Conservation (phyloP, 2,888 invertebrate species). For the Tetragonula carbonaria region DNA sequence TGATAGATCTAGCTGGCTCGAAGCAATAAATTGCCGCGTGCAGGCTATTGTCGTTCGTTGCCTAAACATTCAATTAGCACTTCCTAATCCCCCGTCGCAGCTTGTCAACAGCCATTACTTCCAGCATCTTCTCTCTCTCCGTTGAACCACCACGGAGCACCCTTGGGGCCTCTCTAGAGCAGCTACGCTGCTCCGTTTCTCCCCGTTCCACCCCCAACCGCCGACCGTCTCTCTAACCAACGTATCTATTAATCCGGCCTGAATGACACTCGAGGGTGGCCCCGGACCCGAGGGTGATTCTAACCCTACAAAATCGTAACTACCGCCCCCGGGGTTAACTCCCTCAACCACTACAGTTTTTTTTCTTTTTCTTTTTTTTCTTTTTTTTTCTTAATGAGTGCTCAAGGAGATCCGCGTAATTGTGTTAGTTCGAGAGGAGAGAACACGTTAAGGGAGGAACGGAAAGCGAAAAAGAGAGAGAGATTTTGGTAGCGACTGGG, state of each 20-base stretch:
- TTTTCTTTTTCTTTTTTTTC: constrained; percentile 62
- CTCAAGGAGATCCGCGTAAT: constrained; percentile 78
- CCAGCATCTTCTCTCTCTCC: constrained; percentile 81
- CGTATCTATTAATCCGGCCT: constrained; percentile 82
- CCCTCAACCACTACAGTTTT: constrained; percentile 72
- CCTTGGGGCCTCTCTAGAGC: constrained; percentile 55
- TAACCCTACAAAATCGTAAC: constrained; percentile 80
- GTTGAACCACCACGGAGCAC: constrained; percentile 62
- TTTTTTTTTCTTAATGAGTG: constrained; percentile 77
- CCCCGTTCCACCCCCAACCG: constrained; percentile 32
- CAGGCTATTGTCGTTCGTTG: constrained; percentile 56
- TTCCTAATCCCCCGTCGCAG: constrained; percentile 80
- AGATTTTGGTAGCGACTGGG: background rate
- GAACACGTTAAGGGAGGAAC: background rate
- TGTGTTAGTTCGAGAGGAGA: constrained; percentile 79
- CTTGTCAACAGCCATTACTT: constrained; percentile 84
- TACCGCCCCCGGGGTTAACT: constrained; percentile 64
- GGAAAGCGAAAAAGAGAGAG: background rate
- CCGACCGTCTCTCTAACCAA: constrained; percentile 74
- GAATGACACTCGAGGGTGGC: constrained; percentile 83
- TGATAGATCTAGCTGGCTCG: background rate
- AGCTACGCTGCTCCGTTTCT: constrained; percentile 31
- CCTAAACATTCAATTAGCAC: constrained; percentile 84
- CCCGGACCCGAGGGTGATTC: constrained; percentile 68
- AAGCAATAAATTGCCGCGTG: constrained; percentile 74